Percentiles rank a stretch among this genome's conserved stretches.
These are phyloP conservation scores for Cherax destructor DNA, from an alignment of 1,140 invertebrate genomes.

Conservation along the genomic window DNA sequence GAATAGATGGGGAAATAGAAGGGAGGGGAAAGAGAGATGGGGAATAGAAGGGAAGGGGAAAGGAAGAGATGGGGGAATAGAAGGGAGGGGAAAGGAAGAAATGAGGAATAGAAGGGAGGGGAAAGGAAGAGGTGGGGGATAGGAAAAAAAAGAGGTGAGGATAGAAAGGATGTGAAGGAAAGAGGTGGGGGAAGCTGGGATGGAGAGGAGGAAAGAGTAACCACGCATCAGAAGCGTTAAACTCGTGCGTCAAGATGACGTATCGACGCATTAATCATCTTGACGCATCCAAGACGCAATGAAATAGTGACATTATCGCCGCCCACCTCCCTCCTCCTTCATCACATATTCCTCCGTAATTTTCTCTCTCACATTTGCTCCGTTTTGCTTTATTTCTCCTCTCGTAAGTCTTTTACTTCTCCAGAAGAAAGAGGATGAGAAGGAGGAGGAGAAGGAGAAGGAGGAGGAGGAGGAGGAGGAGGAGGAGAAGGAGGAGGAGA, in stretches of 20 bases:
- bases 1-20: too few relatives aligned
- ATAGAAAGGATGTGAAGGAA: too few relatives aligned
- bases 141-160: too few relatives aligned
- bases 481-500: neutral
- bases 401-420: too few relatives aligned
- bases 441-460: neutral
- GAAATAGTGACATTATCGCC: too few relatives aligned
- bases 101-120: too few relatives aligned
- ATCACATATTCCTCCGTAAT: neutral
- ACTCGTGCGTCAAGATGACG: neutral
- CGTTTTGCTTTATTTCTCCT: neutral
- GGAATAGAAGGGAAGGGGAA: too few relatives aligned
- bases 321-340: neutral
- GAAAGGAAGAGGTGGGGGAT: too few relatives aligned
- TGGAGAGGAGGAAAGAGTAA: neutral
- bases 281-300: too few relatives aligned
- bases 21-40: too few relatives aligned
- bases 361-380: neutral
- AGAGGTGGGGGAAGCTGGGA: neutral
- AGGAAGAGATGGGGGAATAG: too few relatives aligned
- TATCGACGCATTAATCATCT: neutral
- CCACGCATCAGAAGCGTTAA: neutral
- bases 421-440: neutral
- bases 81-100: too few relatives aligned
- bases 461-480: neutral